phyloP scores from a whole-genome alignment of 2,888 invertebrate species.

The Atethmia centrago region DNA sequence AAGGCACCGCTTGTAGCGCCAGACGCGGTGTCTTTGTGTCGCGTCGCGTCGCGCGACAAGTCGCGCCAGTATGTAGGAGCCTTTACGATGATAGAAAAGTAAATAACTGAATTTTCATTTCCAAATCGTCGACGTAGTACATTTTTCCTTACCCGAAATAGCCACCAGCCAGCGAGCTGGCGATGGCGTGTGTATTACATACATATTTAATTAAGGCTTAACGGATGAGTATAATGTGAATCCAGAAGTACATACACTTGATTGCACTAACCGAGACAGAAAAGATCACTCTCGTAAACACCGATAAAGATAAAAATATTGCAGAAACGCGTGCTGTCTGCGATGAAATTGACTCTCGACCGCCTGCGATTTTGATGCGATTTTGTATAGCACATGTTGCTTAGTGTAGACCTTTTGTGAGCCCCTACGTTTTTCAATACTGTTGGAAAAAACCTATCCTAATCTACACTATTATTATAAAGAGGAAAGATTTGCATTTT shows the following conservation, averaged over 20 bases:
- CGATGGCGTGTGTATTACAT: slow-evolving; percentile 45
- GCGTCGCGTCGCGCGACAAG: no score
- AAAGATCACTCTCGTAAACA: neutral
- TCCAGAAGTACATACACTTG: slow-evolving; percentile 21
- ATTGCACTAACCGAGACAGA: neutral
- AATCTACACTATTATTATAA: no score
- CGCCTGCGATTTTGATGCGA: neutral
- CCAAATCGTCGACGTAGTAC: slow-evolving; percentile 10
- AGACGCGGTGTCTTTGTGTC: no score
- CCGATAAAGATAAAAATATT: neutral
- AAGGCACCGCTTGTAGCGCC: no score
- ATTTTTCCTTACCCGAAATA: slow-evolving; percentile 45
- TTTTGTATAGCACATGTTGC: neutral
- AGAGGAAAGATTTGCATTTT: no score
- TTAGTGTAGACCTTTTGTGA: neutral
- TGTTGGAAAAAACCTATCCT: neutral
- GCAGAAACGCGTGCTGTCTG: neutral
- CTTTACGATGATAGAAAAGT: slow-evolving; percentile 8
- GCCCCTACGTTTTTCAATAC: neutral
- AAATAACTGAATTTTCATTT: slow-evolving; percentile 33
- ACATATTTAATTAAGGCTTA: slow-evolving; percentile 41
- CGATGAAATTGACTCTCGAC: neutral
- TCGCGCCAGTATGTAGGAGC: no score
- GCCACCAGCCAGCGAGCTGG: slow-evolving; percentile 11
- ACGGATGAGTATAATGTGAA: neutral